Base-by-base conservation (phyloP, 2,888 invertebrate genomes). In the Hipparchia semele region DNA sequence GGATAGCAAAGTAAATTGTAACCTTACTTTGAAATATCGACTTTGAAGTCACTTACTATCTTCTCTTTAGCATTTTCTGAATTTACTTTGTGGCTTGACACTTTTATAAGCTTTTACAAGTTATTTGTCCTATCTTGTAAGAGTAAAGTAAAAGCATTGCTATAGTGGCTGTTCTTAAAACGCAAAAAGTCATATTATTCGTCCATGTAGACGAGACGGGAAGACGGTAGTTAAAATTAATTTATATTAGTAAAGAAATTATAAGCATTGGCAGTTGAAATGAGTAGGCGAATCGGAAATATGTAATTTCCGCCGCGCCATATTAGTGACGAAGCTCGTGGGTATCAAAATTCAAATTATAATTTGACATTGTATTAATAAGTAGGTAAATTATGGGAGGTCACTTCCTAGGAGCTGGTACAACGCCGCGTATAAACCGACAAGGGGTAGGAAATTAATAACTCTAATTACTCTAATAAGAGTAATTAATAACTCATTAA, bases 221-320 rank as follows among this genome's bases (percentile, higher is more conserved):
- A 64, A 64, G 6, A 2, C 64, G 51, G 10, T 51, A 51, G 51
- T 64, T 51, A 51, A 64, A 64, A 64, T 23, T 59, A 58, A 68
- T 68, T 39, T 46, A 49, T 49, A 68, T 46, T 59, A 13, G 56
- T 45, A 58, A 49, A 46, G 23, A 68, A 68, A 59, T 68, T 46
- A 68, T 56, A 68, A 23, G 59, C 68, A 68, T 70, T 70, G 70
- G 33, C 54, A 65, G 59, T 59, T 68, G 12, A 58, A 71, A n/a
- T 13, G 70, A n/a, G 73, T 73, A 66, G 73, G 73, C 73, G 59
- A 65, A 66, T 70, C 59, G 70, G 73, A 65, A 64, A 71, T 64
- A 73, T 59, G 58, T 59, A 33, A 70, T 70, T 73, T 73, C 73
- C 73, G 73, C 60, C 33, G 6, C 12, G 59, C 73, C 73, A 61